Conservation (phyloP, 1,140 invertebrate genomes). For the Leptinotarsa undecemlineata region DNA sequence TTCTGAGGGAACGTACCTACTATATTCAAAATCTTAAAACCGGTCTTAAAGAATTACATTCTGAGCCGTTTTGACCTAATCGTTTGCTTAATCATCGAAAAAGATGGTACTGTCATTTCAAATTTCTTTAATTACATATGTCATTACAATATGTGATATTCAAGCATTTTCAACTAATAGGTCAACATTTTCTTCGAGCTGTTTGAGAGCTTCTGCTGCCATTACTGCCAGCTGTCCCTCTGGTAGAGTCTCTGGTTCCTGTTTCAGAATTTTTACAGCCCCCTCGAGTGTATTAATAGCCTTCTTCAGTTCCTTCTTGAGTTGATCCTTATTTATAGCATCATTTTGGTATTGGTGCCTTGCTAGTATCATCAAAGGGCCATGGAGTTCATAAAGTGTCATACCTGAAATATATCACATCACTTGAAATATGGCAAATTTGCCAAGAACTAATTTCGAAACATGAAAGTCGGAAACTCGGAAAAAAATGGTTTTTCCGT, state of each 20-base stretch:
- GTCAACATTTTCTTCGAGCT: slow-evolving; percentile 68
- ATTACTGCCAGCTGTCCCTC: slow-evolving; percentile 71
- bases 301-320: slow-evolving; percentile 68
- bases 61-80: no score
- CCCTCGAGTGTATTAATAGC: slow-evolving; percentile 64
- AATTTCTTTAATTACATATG: no score
- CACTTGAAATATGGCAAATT: not conserved
- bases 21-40: no score
- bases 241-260: slow-evolving; percentile 68
- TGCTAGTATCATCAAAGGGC: slow-evolving; percentile 71
- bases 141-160: no score
- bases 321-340: slow-evolving; percentile 62
- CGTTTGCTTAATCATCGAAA: no score
- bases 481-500: no score
- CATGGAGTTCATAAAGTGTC: slow-evolving; percentile 78
- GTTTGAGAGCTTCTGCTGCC: slow-evolving; percentile 64
- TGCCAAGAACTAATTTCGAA: slow-evolving; percentile 8
- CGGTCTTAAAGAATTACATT: no score
- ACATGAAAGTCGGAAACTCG: no score
- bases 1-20: no score
- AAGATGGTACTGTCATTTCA: no score
- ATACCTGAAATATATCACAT: slow-evolving; percentile 60
- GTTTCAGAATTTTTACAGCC: slow-evolving; percentile 65
- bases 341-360: slow-evolving; percentile 65
- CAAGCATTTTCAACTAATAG: slow-evolving; percentile 50